These are phyloP conservation scores for Melieria omissa DNA, from an alignment of 2,888 invertebrate genomes.

Conservation along the genomic window DNA sequence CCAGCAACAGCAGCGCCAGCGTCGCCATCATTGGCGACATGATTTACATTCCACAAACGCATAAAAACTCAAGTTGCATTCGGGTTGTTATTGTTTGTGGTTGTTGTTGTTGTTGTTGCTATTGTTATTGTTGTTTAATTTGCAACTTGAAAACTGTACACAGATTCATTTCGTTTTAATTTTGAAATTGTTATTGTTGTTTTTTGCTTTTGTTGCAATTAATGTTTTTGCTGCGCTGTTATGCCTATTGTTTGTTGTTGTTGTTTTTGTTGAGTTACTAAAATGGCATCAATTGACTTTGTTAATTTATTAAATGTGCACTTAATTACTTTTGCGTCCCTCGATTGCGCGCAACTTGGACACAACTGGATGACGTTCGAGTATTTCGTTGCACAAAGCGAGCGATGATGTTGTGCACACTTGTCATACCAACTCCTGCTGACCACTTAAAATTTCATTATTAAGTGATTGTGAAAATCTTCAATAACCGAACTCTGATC, in stretches of 20 bases:
- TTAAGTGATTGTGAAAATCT: too few species aligned
- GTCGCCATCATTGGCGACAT: conserved; percentile 7
- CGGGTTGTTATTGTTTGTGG: neutral
- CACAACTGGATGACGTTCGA: too few species aligned
- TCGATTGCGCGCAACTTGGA: too few species aligned
- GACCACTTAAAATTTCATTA: too few species aligned
- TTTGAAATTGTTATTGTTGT: conserved; percentile 20
- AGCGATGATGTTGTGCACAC: too few species aligned
- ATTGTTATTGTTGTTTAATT: conserved; percentile 27
- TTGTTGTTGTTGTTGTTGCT: conserved; percentile 16
- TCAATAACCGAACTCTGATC: too few species aligned
- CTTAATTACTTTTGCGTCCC: conserved; percentile 11
- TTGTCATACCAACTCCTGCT: too few species aligned
- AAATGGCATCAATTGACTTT: conserved; percentile 23
- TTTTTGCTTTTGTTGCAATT: neutral
- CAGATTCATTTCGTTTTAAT: conserved; percentile 28
- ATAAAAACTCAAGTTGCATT: conserved; percentile 1
- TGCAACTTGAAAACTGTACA: conserved; percentile 23
- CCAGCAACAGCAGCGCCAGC: conserved; percentile 47
- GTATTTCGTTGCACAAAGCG: too few species aligned
- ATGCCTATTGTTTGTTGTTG: neutral
- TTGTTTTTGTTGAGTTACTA: conserved; percentile 5
- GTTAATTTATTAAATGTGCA: conserved; percentile 30
- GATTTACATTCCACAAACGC: neutral
- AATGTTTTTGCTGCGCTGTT: conserved; percentile 11